These are phyloP conservation scores for Sialia sialis DNA, from an alignment of 2,113 vertebrate species.

Conservation along the genomic window DNA sequence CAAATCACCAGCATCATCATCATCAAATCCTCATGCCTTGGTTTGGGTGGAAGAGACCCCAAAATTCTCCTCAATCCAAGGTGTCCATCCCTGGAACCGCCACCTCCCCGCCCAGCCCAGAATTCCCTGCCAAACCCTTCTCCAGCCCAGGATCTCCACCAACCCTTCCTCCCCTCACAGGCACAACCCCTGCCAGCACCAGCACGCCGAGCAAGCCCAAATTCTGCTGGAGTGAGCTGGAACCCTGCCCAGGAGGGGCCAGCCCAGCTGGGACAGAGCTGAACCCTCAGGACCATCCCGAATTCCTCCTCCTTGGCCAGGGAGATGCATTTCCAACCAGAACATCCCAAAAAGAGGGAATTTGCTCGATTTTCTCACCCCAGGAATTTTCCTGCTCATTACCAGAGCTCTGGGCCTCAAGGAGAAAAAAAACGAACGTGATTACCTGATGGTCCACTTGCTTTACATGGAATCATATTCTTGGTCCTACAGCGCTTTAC, in stretches of 20 bases:
- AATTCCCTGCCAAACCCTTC: neutral
- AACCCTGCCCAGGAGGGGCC: neutral
- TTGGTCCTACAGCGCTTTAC: neutral
- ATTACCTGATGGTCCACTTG: neutral
- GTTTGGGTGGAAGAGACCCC: neutral
- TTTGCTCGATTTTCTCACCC: neutral
- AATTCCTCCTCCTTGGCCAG: neutral
- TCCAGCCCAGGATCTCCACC: neutral
- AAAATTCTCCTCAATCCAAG: neutral
- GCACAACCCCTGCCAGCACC: neutral
- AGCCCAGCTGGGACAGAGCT: neutral
- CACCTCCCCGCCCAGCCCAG: neutral
- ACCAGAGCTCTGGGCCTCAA: neutral
- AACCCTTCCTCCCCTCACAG: neutral
- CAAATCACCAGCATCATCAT: neutral
- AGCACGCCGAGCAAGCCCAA: accelerated
- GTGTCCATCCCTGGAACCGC: no score
- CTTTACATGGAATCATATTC: neutral
- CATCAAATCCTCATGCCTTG: no score
- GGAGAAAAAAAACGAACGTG: neutral
- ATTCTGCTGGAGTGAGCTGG: neutral
- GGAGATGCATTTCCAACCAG: neutral
- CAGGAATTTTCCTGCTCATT: neutral
- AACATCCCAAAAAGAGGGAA: neutral
- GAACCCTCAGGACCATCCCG: neutral